Conservation (phyloP, 23 tunicate genomes). For the Halocynthia aurantium region DNA sequence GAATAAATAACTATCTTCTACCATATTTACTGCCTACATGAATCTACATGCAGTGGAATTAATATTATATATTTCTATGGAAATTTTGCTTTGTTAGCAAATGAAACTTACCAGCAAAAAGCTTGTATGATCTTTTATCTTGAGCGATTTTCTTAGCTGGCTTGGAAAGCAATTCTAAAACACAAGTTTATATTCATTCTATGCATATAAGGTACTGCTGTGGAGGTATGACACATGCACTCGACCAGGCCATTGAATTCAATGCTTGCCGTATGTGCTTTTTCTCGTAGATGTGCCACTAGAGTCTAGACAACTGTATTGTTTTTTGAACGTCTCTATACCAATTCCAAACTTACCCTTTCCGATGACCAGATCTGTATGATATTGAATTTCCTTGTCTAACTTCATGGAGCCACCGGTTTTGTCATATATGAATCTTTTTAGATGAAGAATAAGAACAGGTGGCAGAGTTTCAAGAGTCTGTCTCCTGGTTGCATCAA, state of each 20-base stretch:
- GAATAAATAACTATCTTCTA: too few species aligned
- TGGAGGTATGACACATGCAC: too few species aligned
- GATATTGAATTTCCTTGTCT: conserved; percentile 60
- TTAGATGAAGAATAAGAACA: conserved; percentile 72
- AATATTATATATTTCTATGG: too few species aligned
- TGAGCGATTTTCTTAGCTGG: conserved; percentile 41
- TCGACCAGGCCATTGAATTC: too few species aligned
- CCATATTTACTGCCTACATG: too few species aligned
- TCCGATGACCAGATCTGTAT: conserved; percentile 56
- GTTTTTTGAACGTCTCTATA: too few species aligned
- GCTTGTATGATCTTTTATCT: conserved; percentile 63
- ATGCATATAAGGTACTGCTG: too few species aligned
- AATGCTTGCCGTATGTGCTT: too few species aligned
- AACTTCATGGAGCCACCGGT: conserved; percentile 66
- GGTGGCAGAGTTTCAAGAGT: conserved; percentile 69
- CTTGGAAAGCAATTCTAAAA: conserved; percentile 63
- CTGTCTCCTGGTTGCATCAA: conserved; percentile 46
- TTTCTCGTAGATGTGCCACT: too few species aligned
- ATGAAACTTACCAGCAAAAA: conserved; percentile 64
- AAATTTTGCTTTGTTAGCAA: background rate
- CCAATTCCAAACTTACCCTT: conserved; percentile 26
- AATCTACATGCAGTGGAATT: too few species aligned
- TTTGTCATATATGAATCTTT: conserved; percentile 81
- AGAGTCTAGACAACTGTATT: too few species aligned
- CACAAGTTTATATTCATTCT: too few species aligned